Evolutionary conservation across 2,888 invertebrate genomes (phyloP).

Genomic region (Carterocephalus palaemon): DNA sequence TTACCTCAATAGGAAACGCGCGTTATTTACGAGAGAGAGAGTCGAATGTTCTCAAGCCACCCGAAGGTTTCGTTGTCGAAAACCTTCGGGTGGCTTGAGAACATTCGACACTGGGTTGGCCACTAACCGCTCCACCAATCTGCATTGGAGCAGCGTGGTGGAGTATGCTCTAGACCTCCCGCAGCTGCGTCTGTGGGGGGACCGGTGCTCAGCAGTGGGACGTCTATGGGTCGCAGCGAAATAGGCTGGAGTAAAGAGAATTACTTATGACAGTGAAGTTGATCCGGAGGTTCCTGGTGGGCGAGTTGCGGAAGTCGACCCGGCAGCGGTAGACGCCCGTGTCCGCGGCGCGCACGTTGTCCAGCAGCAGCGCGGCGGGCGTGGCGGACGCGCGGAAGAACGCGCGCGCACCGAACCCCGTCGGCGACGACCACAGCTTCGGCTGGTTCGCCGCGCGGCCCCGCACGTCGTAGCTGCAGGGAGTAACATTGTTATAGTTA

Average conservation of each 20-base stretch:
- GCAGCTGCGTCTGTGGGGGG: no score
- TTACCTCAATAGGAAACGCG: no score
- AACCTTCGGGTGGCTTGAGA: not conserved
- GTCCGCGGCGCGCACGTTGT: conserved; percentile 85
- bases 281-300: conserved; percentile 91
- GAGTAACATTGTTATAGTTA: no score
- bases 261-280: conserved; percentile 94
- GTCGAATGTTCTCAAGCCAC: no score
- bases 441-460: conserved; percentile 85
- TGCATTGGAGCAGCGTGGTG: no score
- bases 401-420: conserved; percentile 85
- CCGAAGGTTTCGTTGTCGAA: no score
- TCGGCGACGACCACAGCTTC: conserved; percentile 89
- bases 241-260: no score
- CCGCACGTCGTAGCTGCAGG: conserved; percentile 86
- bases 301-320: conserved; percentile 93
- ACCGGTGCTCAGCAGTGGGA: no score
- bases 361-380: conserved; percentile 87
- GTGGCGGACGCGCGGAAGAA: conserved; percentile 86
- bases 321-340: conserved; percentile 92
- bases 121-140: no score
- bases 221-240: no score
- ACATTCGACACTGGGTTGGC: no score
- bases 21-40: not conserved
- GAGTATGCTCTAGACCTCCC: no score